Percentiles rank a stretch among this genome's conserved stretches.
Evolutionary conservation across 2,113 vertebrate species (phyloP).

Genomic region (Excalfactoria chinensis): DNA sequence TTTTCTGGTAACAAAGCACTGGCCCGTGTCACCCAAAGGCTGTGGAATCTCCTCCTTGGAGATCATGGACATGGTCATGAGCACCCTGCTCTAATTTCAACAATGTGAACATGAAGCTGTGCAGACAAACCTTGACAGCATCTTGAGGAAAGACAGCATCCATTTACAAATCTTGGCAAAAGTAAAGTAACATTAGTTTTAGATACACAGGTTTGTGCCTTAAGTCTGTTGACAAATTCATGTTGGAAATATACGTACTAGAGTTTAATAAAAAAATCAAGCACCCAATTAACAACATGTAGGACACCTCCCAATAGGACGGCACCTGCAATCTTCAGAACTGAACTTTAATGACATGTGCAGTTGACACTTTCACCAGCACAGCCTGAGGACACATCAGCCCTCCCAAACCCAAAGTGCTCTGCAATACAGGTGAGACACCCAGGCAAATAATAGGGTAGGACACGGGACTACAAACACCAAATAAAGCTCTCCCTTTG

Average conservation of each 20-base stretch:
- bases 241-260: neutral
- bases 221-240: neutral
- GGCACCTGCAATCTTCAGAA: neutral
- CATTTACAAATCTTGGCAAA: neutral
- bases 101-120: neutral
- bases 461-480: neutral
- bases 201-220: neutral
- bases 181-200: neutral
- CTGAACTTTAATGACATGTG: neutral
- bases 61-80: no score
- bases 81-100: neutral
- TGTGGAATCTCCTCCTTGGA: no score
- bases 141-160: neutral
- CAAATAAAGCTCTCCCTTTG: constrained; percentile 33
- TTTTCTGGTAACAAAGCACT: no score
- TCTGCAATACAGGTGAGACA: constrained; percentile 4
- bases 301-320: neutral
- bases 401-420: neutral
- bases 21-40: no score
- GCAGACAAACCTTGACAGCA: neutral
- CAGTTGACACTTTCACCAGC: neutral
- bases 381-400: neutral
- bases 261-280: neutral
- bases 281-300: neutral
- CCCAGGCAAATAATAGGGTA: neutral